Conservation (phyloP, 2,888 invertebrate genomes). For the Parthenolecanium corni region DNA sequence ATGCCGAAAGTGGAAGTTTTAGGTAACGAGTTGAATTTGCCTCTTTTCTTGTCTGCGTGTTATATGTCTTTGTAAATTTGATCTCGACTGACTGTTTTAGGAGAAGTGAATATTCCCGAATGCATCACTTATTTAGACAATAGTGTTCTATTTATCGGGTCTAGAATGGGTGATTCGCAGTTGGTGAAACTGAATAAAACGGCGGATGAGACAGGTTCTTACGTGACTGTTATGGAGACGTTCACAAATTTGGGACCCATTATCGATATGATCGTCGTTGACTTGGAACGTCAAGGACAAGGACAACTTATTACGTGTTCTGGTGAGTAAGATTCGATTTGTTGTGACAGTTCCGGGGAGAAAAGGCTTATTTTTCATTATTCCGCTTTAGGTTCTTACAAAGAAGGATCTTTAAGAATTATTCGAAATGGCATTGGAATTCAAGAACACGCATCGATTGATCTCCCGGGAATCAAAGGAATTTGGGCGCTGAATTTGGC, state of each 20-base stretch:
- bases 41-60: constrained; percentile 55
- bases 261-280: constrained; percentile 94
- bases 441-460: constrained; percentile 94
- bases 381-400: constrained; percentile 60
- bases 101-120: constrained; percentile 87
- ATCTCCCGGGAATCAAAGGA: constrained; percentile 91
- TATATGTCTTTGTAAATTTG: neutral
- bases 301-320: constrained; percentile 97
- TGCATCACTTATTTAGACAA: constrained; percentile 97
- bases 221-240: constrained; percentile 87
- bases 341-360: neutral
- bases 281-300: constrained; percentile 91
- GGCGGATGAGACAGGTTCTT: constrained; percentile 73
- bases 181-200: constrained; percentile 76
- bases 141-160: constrained; percentile 92
- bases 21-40: constrained; percentile 30
- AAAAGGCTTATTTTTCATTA: neutral
- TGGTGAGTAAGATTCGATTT: constrained; percentile 41
- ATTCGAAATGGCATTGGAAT: constrained; percentile 98
- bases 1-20: constrained; percentile 49
- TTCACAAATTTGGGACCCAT: constrained; percentile 97
- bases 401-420: constrained; percentile 92
- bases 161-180: constrained; percentile 92
- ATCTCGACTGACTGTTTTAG: constrained; percentile 42
- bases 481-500: constrained; percentile 87